phyloP scores from a whole-genome alignment of 2,888 invertebrate species.

The Smittia aterrima region DNA sequence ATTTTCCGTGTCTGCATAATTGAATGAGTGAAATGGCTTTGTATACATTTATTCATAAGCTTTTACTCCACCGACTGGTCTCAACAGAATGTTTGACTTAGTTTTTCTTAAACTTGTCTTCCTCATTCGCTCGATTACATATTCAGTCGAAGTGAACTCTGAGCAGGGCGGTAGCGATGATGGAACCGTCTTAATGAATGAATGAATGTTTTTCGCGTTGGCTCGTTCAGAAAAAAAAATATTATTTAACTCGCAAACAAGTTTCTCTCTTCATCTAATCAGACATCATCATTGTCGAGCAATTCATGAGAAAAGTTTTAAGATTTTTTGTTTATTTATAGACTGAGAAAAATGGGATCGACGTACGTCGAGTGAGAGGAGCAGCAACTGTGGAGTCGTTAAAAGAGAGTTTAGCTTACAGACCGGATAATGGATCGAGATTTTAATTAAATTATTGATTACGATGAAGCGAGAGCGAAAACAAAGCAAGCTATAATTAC shows the following conservation, averaged over 20 bases:
- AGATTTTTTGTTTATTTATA: slow-evolving; percentile 36
- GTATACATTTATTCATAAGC: background rate
- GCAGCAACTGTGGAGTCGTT: background rate
- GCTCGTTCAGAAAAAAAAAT: no score
- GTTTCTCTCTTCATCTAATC: slow-evolving; percentile 7
- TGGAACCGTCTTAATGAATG: no score
- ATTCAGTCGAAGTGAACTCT: no score
- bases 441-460: slow-evolving; percentile 12
- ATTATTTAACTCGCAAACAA: background rate
- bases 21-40: slow-evolving; percentile 36
- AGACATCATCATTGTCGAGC: background rate
- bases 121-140: no score
- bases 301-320: slow-evolving; percentile 1
- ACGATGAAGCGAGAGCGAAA: background rate
- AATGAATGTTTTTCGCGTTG: no score
- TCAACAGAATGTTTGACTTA: no score
- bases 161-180: no score
- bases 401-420: background rate
- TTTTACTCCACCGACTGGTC: no score
- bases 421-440: background rate
- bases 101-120: no score
- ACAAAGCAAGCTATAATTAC: slow-evolving; percentile 3
- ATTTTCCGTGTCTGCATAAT: slow-evolving; percentile 26
- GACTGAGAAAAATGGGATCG: slow-evolving; percentile 36
- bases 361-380: slow-evolving; percentile 3